phyloP scores from a whole-genome alignment of 2,113 vertebrate genomes.

The Spilogale gracilis region DNA sequence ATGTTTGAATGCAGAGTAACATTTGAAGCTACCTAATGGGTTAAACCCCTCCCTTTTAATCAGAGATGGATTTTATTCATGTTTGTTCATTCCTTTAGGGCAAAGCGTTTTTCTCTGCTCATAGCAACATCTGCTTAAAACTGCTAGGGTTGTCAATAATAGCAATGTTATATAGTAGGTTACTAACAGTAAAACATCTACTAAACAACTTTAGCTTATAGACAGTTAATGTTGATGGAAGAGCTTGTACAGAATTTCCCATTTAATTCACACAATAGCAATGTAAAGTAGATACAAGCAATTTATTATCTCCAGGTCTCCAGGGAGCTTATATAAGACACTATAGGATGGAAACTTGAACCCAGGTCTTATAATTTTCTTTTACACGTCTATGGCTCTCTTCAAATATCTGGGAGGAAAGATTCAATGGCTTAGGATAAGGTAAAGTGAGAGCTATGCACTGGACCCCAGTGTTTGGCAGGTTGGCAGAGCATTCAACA shows the following conservation, averaged over 20 bases:
- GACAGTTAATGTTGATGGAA: neutral
- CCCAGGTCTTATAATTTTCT: neutral
- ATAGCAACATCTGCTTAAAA: constrained; percentile 2
- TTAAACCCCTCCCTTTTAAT: constrained; percentile 71
- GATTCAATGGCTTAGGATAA: neutral
- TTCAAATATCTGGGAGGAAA: neutral
- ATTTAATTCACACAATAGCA: constrained; percentile 19
- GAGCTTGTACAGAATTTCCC: neutral
- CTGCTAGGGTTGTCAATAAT: neutral
- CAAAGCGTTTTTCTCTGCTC: constrained; percentile 57
- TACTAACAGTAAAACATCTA: neutral
- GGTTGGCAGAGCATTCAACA: neutral
- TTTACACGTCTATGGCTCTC: neutral
- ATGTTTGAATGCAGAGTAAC: constrained; percentile 12
- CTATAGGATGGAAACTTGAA: neutral
- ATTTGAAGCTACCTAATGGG: constrained; percentile 15
- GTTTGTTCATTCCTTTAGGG: constrained; percentile 53
- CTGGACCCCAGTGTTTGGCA: neutral
- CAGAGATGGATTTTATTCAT: constrained; percentile 68
- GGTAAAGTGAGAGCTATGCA: neutral
- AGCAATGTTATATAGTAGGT: neutral
- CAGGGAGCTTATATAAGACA: neutral
- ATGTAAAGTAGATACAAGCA: neutral
- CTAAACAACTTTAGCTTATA: neutral
- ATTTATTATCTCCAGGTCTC: neutral